Conservation (phyloP, 2,113 vertebrate species). For the Apaloderma vittatum region DNA sequence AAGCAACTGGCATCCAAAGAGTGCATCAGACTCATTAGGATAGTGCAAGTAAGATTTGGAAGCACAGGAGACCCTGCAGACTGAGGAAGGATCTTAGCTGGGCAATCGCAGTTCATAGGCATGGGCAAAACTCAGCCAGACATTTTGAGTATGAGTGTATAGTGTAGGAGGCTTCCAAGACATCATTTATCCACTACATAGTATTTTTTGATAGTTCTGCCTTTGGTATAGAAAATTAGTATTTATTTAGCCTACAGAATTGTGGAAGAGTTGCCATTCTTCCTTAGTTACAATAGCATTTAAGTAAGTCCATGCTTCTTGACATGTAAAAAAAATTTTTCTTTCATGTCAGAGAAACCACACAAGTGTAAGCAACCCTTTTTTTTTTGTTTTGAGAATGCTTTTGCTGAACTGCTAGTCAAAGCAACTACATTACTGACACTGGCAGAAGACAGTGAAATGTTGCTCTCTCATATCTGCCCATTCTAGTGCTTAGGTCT, state of each 20-base stretch:
- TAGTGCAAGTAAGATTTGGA: slow-evolving; percentile 49
- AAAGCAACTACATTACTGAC: background rate
- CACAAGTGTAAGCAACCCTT: background rate
- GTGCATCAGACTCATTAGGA: slow-evolving; percentile 1
- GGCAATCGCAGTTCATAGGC: background rate
- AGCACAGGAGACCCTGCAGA: background rate
- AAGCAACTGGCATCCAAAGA: background rate
- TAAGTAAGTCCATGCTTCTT: background rate
- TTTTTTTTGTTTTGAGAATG: background rate
- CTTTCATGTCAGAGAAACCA: background rate
- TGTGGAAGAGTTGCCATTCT: background rate
- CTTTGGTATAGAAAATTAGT: background rate
- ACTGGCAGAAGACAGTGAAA: background rate
- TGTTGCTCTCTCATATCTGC: background rate
- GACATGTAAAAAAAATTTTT: background rate
- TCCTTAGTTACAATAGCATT: background rate
- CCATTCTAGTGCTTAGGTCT: background rate
- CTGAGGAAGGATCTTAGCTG: background rate
- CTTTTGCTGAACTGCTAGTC: background rate
- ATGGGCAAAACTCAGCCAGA: background rate
- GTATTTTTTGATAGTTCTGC: background rate
- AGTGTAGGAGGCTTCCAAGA: background rate
- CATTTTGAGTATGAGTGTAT: background rate
- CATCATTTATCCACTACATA: background rate
- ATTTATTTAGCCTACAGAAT: background rate